Evolutionary conservation across 2,797 vertebrate species (phyloP).

Genomic region (Girardinus metallicus): DNA sequence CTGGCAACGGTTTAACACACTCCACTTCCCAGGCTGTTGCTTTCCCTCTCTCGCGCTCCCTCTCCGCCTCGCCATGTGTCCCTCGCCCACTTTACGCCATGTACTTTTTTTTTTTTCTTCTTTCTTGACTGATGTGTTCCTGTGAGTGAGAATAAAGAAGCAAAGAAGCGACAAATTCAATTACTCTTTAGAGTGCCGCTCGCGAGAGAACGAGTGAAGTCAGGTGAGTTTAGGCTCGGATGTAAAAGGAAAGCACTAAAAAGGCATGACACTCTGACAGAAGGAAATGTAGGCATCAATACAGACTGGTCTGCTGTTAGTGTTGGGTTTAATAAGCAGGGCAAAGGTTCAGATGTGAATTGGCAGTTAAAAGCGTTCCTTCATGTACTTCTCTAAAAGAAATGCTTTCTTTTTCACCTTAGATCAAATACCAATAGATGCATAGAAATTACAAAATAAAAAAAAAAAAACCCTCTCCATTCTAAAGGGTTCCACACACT

Average conservation of each 20-base stretch:
- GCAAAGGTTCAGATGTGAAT: slow-evolving; percentile 17
- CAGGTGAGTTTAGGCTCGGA: slow-evolving; percentile 41
- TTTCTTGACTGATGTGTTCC: slow-evolving; percentile 39
- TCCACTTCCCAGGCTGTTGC: slow-evolving; percentile 9
- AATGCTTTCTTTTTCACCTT: background rate
- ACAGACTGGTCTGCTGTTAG: slow-evolving; percentile 21
- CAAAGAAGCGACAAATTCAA: slow-evolving; percentile 62
- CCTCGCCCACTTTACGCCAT: slow-evolving; percentile 8
- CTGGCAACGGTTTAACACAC: slow-evolving; percentile 9
- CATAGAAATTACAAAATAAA: background rate
- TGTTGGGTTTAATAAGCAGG: slow-evolving; percentile 36
- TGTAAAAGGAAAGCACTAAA: slow-evolving; percentile 10
- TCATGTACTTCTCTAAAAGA: background rate
- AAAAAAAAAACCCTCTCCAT: background rate
- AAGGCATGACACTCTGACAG: slow-evolving; percentile 9
- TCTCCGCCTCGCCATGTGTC: slow-evolving; percentile 11
- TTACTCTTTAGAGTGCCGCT: slow-evolving; percentile 58
- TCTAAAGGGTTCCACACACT: background rate
- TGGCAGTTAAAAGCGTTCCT: background rate
- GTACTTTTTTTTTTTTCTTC: slow-evolving; percentile 8
- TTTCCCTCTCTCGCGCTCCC: slow-evolving; percentile 5
- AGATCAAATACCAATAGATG: background rate
- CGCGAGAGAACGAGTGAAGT: slow-evolving; percentile 46
- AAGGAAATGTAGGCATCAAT: slow-evolving; percentile 19
- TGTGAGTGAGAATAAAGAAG: slow-evolving; percentile 51